Evolutionary conservation across 2,888 invertebrate species (phyloP), one percentile per base, ranked within the genome.

Genomic region (Drosophila helvetica): DNA sequence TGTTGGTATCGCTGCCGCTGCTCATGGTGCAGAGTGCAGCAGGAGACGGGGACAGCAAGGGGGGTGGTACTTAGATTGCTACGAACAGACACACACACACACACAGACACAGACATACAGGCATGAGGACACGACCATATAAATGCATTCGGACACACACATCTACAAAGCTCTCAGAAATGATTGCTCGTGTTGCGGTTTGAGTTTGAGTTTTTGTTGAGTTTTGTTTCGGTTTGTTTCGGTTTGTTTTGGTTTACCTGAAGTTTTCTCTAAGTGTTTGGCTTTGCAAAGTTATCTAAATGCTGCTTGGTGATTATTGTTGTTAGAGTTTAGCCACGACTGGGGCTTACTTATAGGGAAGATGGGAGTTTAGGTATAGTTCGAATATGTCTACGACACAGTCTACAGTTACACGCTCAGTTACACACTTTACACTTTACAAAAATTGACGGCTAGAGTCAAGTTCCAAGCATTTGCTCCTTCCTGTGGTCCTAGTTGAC

Each of bases 331-430:
- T n/a, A n/a, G n/a, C n/a, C n/a, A n/a, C n/a, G n/a, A n/a, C 30
- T 30, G 10, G 10, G 30, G 12, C 10, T 30, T 30, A 30, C 4
- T 38, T 38, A 38, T 38, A 38, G 15, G 5, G 4, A 2, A 6
- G 9, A 33, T 17, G 2, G 18, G 17, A 25, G 30, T 33, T 22
- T 55, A 46, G 42, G 19, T 30, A 56, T 48, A 47, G 55, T 42
- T 54, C 62, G 42, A 47, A 56, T 77, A 66, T 61, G 47, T 69
- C 47, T 70, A 69, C 48, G 69, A 77, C 80, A 88, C 84, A 88
- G 86, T 84, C 88, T 88, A 88, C 74, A 58, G 66, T 65, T 77
- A 63, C 77, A 74, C 69, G 52, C 62, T 77, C 75, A 76, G 69
- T 69, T 74, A 47, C 58, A 47, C 58, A 48, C 56, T 51, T 45